Evolutionary conservation across 1,140 invertebrate genomes (phyloP).

Genomic region (Eriocheir sinensis): DNA sequence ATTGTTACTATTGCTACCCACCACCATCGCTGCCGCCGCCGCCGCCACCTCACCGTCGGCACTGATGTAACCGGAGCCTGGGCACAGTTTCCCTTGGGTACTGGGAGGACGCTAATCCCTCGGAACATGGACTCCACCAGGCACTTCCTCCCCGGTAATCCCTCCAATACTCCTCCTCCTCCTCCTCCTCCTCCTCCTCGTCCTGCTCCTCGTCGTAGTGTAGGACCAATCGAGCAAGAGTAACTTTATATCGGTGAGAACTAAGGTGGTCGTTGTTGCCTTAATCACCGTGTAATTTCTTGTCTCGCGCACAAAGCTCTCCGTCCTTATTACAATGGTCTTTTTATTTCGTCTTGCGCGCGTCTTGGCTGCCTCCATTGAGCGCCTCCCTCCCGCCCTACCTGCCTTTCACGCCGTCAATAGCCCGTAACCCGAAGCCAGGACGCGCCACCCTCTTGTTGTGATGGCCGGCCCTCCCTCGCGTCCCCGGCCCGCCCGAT

Average conservation of each 20-base stretch:
- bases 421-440: slow-evolving; percentile 55
- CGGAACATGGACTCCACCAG: neutral
- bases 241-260: slow-evolving; percentile 70
- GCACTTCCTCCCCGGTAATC: slow-evolving; percentile 39
- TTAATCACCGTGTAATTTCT: slow-evolving; percentile 67
- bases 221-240: slow-evolving; percentile 47
- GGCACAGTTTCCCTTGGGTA: neutral
- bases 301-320: slow-evolving; percentile 49
- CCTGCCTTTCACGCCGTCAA: slow-evolving; percentile 73
- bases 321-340: slow-evolving; percentile 49
- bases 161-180: slow-evolving; percentile 12
- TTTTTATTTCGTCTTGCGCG: slow-evolving; percentile 62
- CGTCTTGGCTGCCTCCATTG: slow-evolving; percentile 51
- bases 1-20: neutral
- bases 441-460: slow-evolving; percentile 31
- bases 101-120: slow-evolving; percentile 2
- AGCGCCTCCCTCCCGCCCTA: slow-evolving; percentile 52
- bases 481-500: neutral
- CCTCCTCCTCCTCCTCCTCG: neutral
- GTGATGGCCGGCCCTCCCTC: neutral
- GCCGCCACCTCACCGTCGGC: neutral
- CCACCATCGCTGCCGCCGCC: neutral
- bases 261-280: slow-evolving; percentile 37
- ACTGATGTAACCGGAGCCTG: neutral
- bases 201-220: neutral